Evolutionary conservation across 2,888 invertebrate species (phyloP).

Genomic region (Sminthurinus aureus): DNA sequence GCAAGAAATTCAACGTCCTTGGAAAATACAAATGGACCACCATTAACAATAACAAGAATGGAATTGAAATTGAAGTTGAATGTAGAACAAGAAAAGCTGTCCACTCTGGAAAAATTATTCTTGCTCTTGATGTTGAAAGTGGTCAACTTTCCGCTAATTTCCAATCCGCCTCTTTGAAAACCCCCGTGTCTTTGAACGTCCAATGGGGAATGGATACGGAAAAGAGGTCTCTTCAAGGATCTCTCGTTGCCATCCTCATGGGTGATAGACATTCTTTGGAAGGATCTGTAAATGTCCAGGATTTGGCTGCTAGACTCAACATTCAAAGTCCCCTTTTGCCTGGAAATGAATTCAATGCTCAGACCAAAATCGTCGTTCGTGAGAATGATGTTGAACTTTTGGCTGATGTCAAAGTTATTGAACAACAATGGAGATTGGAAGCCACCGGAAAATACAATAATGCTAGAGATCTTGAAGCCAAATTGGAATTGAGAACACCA

Average conservation of each 20-base stretch:
- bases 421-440: constrained; percentile 53
- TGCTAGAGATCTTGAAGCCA: constrained; percentile 48
- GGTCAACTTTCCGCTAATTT: constrained; percentile 48
- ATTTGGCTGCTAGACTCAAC: constrained; percentile 50
- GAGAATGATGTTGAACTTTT: constrained; percentile 46
- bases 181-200: constrained; percentile 42
- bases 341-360: constrained; percentile 49
- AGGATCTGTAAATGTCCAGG: constrained; percentile 42
- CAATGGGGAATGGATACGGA: constrained; percentile 41
- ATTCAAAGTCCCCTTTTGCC: constrained; percentile 53
- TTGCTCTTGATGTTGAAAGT: constrained; percentile 23
- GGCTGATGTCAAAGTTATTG: constrained; percentile 49
- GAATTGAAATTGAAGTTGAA: constrained; percentile 41
- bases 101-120: constrained; percentile 42
- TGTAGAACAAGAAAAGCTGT: constrained; percentile 51
- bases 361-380: constrained; percentile 48
- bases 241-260: constrained; percentile 34
- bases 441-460: constrained; percentile 41
- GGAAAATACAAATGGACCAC: constrained; percentile 35
- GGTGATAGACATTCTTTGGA: constrained; percentile 44
- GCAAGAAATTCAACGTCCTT: constrained; percentile 48
- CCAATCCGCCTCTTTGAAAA: constrained; percentile 54
- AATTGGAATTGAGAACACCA: constrained; percentile 54
- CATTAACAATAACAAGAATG: neutral
- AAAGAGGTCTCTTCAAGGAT: constrained; percentile 27